Conservation (phyloP, 2,113 vertebrate species). For the Opisthocomus hoazin region DNA sequence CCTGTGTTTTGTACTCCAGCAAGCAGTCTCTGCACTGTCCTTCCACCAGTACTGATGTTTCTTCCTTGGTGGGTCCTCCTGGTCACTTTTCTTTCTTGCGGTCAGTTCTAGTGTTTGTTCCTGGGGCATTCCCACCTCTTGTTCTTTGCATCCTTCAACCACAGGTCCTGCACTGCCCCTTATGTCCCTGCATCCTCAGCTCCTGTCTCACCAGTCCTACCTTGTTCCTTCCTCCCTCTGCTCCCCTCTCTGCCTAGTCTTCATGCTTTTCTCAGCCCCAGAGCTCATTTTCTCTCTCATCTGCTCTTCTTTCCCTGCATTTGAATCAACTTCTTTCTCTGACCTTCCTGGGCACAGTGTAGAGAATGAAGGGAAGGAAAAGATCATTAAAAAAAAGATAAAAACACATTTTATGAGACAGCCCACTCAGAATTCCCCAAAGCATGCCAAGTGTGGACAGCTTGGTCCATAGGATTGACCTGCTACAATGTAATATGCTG, state of each 20-base stretch:
- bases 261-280: background rate
- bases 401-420: background rate
- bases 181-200: background rate
- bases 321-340: background rate
- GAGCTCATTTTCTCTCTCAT: background rate
- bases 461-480: background rate
- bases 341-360: background rate
- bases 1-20: background rate
- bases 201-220: background rate
- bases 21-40: background rate
- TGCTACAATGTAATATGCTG: background rate
- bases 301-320: background rate
- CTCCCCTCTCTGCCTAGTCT: background rate
- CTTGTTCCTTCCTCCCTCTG: background rate
- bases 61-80: background rate
- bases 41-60: background rate
- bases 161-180: background rate
- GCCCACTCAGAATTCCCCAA: background rate
- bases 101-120: background rate
- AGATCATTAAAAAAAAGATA: background rate
- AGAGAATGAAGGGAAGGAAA: background rate
- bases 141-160: background rate
- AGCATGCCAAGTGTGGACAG: background rate
- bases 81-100: background rate
- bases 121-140: background rate